Conservation (phyloP, 2,888 invertebrate species). For the Adela reaumurella region DNA sequence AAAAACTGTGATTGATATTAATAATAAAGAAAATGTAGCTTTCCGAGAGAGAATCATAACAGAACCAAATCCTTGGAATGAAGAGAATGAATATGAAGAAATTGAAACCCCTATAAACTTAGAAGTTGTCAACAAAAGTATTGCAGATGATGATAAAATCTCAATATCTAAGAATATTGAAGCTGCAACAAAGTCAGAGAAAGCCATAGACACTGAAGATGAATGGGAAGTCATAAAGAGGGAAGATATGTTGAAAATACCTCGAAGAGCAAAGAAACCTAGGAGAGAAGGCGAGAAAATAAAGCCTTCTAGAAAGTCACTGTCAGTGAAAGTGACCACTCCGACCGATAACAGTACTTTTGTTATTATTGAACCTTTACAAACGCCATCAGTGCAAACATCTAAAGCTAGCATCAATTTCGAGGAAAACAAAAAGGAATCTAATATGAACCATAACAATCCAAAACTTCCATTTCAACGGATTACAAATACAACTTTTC, state of each 20-base stretch:
- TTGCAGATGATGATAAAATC: slow-evolving; percentile 44
- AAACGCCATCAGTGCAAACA: too few species aligned
- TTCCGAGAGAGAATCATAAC: too few species aligned
- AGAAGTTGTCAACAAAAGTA: slow-evolving; percentile 21
- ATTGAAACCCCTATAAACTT: slow-evolving; percentile 20
- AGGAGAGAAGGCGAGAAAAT: slow-evolving; percentile 12
- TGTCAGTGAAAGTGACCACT: too few species aligned
- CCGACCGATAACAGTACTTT: neutral
- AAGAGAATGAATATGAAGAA: slow-evolving; percentile 45
- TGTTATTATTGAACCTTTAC: too few species aligned
- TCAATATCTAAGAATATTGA: slow-evolving; percentile 13
- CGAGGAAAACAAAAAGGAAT: too few species aligned
- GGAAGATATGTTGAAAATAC: slow-evolving; percentile 40
- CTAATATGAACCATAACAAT: too few species aligned
- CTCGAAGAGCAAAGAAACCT: slow-evolving; percentile 36
- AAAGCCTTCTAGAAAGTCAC: neutral
- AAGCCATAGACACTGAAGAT: slow-evolving; percentile 15
- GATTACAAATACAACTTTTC: too few species aligned
- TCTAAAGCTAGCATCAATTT: too few species aligned
- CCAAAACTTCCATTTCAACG: too few species aligned
- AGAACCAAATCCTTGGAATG: slow-evolving; percentile 1
- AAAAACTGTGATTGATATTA: too few species aligned
- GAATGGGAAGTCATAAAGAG: slow-evolving; percentile 28
- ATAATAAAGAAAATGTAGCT: too few species aligned
- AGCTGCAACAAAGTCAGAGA: slow-evolving; percentile 17